Evolutionary conservation across 30 jellyfish, hydroid and myxozoan species (phyloP).

Genomic region (Hydractinia symbiolongicarpus): DNA sequence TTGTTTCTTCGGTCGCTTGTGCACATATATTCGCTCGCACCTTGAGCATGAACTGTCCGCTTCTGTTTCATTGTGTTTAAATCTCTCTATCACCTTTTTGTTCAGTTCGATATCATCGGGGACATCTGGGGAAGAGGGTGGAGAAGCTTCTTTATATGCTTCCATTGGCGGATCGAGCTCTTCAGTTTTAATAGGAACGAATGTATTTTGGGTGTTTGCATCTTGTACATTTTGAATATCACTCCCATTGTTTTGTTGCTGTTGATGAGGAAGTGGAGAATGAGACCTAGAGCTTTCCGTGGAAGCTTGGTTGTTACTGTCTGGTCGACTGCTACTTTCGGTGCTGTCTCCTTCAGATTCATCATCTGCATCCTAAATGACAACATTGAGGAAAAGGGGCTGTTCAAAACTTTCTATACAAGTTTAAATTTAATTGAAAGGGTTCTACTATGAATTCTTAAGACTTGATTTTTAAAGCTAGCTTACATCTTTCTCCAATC

Average conservation of each 20-base stretch:
- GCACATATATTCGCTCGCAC: conserved; percentile 57
- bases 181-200: conserved; percentile 32
- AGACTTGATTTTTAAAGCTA: too few species aligned
- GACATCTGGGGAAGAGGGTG: conserved; percentile 60
- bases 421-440: background rate
- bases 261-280: conserved; percentile 11
- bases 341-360: conserved; percentile 72
- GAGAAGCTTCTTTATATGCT: conserved; percentile 17
- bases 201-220: background rate
- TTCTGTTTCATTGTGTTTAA: conserved; percentile 50
- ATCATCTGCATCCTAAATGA: conserved; percentile 43
- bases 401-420: background rate
- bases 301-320: conserved; percentile 32
- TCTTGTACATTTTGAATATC: conserved; percentile 5
- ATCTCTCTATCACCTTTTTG: conserved; percentile 48
- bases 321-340: conserved; percentile 39
- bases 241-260: background rate
- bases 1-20: conserved; percentile 65
- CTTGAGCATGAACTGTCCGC: conserved; percentile 79
- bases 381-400: background rate
- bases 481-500: too few species aligned
- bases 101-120: conserved; percentile 58
- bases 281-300: conserved; percentile 34
- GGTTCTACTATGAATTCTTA: background rate
- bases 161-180: conserved; percentile 23